phyloP scores from a whole-genome alignment of 2,113 vertebrate species.

The Microcebus tavaratra region DNA sequence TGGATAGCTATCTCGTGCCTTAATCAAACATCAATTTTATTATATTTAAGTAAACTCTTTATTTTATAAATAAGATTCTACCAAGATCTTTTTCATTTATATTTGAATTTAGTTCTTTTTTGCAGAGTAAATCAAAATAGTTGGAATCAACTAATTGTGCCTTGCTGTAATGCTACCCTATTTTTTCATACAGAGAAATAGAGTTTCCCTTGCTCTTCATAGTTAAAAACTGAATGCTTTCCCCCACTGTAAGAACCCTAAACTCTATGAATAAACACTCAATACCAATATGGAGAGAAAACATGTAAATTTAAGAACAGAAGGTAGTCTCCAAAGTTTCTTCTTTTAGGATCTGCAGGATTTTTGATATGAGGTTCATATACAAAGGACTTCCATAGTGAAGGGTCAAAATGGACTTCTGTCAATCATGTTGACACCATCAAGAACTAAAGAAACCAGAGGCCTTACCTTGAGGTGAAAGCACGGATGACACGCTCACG shows the following conservation, averaged over 20 bases:
- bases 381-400: too few species aligned
- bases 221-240: background rate
- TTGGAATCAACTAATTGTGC: background rate
- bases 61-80: background rate
- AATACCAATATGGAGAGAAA: background rate
- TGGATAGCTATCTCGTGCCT: background rate
- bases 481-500: background rate
- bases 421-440: accelerated
- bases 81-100: background rate
- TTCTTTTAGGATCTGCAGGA: background rate
- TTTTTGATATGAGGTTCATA: background rate
- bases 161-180: background rate
- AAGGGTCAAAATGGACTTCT: background rate
- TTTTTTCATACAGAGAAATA: background rate
- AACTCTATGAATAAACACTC: background rate
- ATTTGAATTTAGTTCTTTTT: background rate
- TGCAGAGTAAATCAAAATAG: background rate
- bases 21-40: background rate
- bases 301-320: background rate
- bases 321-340: background rate
- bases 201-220: background rate
- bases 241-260: background rate
- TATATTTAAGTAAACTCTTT: background rate
- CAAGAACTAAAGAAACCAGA: background rate
- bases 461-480: background rate